A percentile compares a stretch with the other conserved stretches of the same genome.
These are phyloP conservation scores for Muraenolepis orangiensis DNA, from an alignment of 2,797 vertebrate genomes.

Conservation along the genomic window DNA sequence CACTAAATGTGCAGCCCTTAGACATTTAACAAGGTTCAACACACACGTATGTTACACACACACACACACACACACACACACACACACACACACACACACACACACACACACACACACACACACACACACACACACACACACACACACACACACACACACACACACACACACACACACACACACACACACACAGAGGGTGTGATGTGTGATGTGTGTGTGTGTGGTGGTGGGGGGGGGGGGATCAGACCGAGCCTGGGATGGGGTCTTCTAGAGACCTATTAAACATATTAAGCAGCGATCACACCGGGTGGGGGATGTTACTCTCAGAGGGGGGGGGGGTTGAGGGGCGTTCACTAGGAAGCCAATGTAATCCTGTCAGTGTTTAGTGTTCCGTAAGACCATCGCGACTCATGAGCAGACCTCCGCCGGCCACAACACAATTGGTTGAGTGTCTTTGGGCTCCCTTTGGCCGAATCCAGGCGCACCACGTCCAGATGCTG, in stretches of 20 bases:
- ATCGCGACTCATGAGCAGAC: conserved; percentile 14
- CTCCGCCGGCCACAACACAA: conserved; percentile 26
- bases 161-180: too few relatives aligned
- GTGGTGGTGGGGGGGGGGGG: neutral
- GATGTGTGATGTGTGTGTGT: too few relatives aligned
- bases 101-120: too few relatives aligned
- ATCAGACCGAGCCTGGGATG: neutral
- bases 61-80: too few relatives aligned
- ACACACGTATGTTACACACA: neutral
- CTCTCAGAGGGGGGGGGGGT: too few relatives aligned
- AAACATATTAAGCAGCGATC: conserved; percentile 35
- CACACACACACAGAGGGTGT: too few relatives aligned
- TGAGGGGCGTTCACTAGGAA: conserved; percentile 39
- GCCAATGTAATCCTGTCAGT: conserved; percentile 39
- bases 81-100: too few relatives aligned
- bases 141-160: too few relatives aligned
- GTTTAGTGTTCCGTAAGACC: conserved; percentile 21
- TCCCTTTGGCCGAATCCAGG: conserved; percentile 23
- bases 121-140: too few relatives aligned
- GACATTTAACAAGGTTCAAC: neutral
- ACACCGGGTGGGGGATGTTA: conserved; percentile 24
- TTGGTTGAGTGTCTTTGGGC: conserved; percentile 30
- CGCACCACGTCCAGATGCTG: too few relatives aligned
- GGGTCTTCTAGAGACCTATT: neutral
- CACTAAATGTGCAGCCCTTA: too few relatives aligned